Base-by-base conservation (phyloP, 1,140 invertebrate species). In the Cecropterus lyciades region DNA sequence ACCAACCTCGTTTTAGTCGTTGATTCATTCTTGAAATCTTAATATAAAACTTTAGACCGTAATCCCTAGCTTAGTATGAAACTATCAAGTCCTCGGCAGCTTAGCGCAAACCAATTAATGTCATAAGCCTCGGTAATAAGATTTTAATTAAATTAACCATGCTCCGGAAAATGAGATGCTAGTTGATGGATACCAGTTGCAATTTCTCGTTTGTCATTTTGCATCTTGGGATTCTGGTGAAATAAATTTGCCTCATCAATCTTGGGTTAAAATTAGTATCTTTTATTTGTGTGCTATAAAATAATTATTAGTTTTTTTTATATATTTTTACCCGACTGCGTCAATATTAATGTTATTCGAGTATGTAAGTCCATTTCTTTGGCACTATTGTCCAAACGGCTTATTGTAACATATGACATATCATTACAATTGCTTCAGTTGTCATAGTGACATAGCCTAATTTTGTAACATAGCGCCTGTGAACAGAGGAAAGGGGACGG, bases 141-240 rank as follows among this genome's bases (percentile, higher is more conserved):
- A 60, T 69, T 72, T 72, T 69, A 72, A 72, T 69, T 69, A 68
- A 69, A 72, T 56, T 68, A 60, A 40, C 62, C 55, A 46, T 55
- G 55, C 64, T 69, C 48, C 51, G 62, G 53, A 65, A 69, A 69
- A 51, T 62, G 55, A 37, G 51, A 60, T 33, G 43, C 15, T 20
- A n/a, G n/a, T n/a, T 5, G 24, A 60, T 60, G 27, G 46, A 48
- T 68, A 37, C 46, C 52, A 52, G 59, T 37, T 70, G 55, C 53
- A 59, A 37, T 48, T 48, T 48, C 15, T 49, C 8, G 57, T 27
- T 43, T n/a, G 53, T 56, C 16, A 56, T 56, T 56, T 43, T 43
- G 53, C 40, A 60, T 37, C 57, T 37, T 11, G 20, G 43, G 43
- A 59, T 14, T 45, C 40, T 55, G 9, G 30, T n/a, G 16, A 7